phyloP scores from a whole-genome alignment of 2,113 vertebrate genomes.

The Suricata suricatta region DNA sequence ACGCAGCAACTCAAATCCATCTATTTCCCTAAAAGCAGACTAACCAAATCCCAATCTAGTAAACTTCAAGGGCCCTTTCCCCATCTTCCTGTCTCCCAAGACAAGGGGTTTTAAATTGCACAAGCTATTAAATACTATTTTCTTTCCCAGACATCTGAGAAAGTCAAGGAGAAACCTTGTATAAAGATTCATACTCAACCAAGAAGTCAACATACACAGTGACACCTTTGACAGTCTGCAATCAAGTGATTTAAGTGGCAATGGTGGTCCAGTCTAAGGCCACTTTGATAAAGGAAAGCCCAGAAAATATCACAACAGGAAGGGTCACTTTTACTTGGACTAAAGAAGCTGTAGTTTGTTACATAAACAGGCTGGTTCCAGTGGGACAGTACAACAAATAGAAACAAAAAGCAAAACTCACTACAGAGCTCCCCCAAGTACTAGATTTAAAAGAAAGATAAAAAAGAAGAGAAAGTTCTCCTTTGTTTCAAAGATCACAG shows the following conservation, averaged over 20 bases:
- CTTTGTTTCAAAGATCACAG: not conserved
- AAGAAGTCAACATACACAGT: constrained; percentile 56
- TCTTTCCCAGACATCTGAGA: constrained; percentile 53
- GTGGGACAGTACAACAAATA: constrained; percentile 74
- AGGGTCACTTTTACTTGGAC: constrained; percentile 66
- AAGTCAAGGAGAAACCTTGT: constrained; percentile 62
- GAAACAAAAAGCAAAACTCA: constrained; percentile 75
- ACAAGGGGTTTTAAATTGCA: not conserved
- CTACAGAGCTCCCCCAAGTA: not conserved
- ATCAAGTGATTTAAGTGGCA: constrained; percentile 76
- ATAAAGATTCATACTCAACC: constrained; percentile 67
- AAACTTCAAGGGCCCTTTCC: not conserved
- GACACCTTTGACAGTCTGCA: constrained; percentile 71
- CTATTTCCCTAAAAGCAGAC: not conserved
- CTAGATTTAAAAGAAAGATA: not conserved
- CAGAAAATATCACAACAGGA: constrained; percentile 75
- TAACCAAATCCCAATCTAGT: not conserved
- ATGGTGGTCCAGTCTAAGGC: constrained; percentile 65
- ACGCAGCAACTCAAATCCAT: not conserved
- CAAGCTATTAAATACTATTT: constrained; percentile 60
- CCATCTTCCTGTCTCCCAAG: not conserved
- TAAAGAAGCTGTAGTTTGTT: constrained; percentile 68
- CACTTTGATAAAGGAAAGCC: constrained; percentile 51
- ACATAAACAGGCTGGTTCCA: constrained; percentile 75
- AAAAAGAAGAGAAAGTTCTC: not conserved